Base-by-base conservation (phyloP, 2,888 invertebrate species). In the Miltochrista miniata region DNA sequence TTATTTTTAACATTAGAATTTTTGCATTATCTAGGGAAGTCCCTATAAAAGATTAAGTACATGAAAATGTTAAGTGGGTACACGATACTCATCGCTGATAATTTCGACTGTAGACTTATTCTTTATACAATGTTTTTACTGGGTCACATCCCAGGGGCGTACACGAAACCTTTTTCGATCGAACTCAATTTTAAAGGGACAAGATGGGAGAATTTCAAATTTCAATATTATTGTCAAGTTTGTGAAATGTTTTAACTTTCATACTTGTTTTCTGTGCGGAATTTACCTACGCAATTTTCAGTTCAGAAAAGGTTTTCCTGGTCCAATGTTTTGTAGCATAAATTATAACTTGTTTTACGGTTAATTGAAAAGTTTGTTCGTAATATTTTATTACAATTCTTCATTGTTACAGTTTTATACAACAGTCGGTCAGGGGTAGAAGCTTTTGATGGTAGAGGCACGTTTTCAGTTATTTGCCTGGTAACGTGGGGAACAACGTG, bases 131-230 rank as follows among this genome's bases (percentile, higher is more conserved):
- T 46, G 18, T 31, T 15, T 45, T 45, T 36, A 35, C 41, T 41
- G 45, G 55, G 46, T 47, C 53, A 46, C 38, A 14, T 51, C 55
- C 43, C 51, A 35, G 30, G 51, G 37, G 51, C n/a, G 9, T 29
- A 38, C 13, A 5, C 40, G 14, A 12, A 51, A 49, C 51, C 48
- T 59, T 63, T 48, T 50, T 24, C 38, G 45, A 55, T 55, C 49
- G 47, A 51, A 49, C 45, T 38, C 38, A 36, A 48, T 62, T 63
- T 53, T 45, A 45, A 55, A 49, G 30, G 50, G 44, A 34, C 47
- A 35, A 38, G 36, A 46, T 29, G 13, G n/a, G 31, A 18, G 18
- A 44, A 35, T 46, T 42, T 45, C 15, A 39, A 47, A 24, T 51
- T 45, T 48, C 35, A 43, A 44, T 31, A 48, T 40, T 39, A 45